These are phyloP conservation scores for Falco columbarius DNA, from an alignment of 2,797 vertebrate species.

Conservation along the genomic window DNA sequence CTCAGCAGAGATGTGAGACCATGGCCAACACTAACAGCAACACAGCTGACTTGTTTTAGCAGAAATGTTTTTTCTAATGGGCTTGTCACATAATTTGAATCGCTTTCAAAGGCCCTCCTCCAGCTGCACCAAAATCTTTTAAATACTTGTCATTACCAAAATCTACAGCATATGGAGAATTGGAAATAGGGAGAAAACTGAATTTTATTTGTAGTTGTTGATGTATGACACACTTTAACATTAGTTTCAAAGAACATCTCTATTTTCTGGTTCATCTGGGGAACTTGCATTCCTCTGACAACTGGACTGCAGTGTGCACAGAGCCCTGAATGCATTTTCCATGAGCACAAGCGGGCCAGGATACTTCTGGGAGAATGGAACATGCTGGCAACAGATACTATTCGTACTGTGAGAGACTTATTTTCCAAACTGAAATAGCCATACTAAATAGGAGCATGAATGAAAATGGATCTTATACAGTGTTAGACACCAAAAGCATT, in stretches of 20 bases:
- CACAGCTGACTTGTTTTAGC: not conserved
- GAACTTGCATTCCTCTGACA: not conserved
- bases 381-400: not conserved
- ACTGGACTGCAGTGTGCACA: not conserved
- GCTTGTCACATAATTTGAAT: not conserved
- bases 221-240: not conserved
- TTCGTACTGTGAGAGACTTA: not conserved
- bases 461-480: not conserved
- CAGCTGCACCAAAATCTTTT: not conserved
- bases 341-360: not conserved
- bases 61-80: not conserved
- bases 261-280: not conserved
- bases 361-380: not conserved
- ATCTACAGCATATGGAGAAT: not conserved
- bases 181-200: not conserved
- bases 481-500: not conserved
- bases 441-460: not conserved
- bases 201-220: not conserved
- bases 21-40: not conserved
- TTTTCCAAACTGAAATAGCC: not conserved
- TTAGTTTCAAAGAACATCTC: not conserved
- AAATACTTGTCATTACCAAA: not conserved
- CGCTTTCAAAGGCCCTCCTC: not conserved
- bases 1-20: not conserved
- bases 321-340: not conserved